Conservation (phyloP, 2,797 vertebrate species). For the Urosaurus nigricauda region DNA sequence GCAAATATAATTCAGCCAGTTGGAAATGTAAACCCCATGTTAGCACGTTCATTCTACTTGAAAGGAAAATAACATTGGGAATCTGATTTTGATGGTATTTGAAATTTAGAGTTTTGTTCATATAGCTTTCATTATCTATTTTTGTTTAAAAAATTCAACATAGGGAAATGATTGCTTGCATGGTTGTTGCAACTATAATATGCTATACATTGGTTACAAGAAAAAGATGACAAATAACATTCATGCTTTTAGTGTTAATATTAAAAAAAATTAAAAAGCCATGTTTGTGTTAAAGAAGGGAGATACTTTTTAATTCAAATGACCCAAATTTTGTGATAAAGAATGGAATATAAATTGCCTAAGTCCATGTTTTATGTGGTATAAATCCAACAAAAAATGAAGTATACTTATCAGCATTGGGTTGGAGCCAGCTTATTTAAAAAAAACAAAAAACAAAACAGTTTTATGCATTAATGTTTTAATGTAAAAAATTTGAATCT, state of each 20-base stretch:
- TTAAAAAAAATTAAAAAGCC: background rate
- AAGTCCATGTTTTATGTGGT: background rate
- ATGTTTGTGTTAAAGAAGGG: background rate
- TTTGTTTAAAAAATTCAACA: background rate
- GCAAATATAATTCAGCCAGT: constrained; percentile 6
- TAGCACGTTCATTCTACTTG: background rate
- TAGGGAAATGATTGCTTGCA: background rate
- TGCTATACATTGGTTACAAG: background rate
- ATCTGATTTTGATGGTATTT: background rate
- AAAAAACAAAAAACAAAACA: too few relatives aligned
- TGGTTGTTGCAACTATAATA: background rate
- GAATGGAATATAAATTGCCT: background rate
- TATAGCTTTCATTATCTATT: background rate
- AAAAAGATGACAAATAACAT: background rate
- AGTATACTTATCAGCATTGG: background rate
- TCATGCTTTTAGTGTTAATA: background rate
- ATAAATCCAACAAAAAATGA: background rate
- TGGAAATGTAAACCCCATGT: background rate
- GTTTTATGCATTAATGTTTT: too few relatives aligned
- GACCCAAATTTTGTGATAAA: background rate
- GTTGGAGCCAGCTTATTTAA: background rate
- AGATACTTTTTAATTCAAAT: background rate
- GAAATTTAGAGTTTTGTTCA: background rate
- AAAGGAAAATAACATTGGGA: background rate
- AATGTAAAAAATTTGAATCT: too few relatives aligned